Conservation (phyloP, 2,113 vertebrate species). For the Hydrochoerus hydrochaeris region DNA sequence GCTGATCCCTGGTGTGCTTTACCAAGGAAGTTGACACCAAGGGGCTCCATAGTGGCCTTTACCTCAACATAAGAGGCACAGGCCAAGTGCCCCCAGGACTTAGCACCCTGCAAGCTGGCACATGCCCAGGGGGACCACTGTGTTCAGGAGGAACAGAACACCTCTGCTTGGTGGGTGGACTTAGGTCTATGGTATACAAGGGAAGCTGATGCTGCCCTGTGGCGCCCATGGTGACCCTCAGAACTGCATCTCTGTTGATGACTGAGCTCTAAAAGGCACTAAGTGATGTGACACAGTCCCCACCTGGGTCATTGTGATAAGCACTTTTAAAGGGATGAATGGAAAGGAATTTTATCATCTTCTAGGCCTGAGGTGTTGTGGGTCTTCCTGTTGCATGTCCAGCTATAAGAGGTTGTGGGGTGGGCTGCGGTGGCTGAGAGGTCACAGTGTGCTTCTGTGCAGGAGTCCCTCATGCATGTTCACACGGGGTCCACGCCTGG, state of each 20-base stretch:
- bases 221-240: not conserved
- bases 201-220: not conserved
- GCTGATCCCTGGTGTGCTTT: not conserved
- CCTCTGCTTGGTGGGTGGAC: not conserved
- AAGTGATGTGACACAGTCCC: not conserved
- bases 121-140: not conserved
- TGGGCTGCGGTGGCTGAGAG: not conserved
- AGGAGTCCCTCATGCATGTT: too few relatives aligned
- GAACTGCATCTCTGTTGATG: not conserved
- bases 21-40: not conserved
- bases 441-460: too few relatives aligned
- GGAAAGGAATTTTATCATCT: not conserved
- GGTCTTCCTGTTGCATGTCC: not conserved
- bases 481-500: accelerated
- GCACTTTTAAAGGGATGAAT: not conserved
- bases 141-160: not conserved
- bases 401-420: not conserved
- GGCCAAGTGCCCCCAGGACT: not conserved
- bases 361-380: not conserved
- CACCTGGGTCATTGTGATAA: not conserved
- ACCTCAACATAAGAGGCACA: not conserved
- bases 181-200: not conserved
- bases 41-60: not conserved
- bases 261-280: not conserved
- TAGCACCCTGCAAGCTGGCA: not conserved